Base-by-base conservation (phyloP, 2,797 vertebrate genomes). In the Pseudochromis fuscus region DNA sequence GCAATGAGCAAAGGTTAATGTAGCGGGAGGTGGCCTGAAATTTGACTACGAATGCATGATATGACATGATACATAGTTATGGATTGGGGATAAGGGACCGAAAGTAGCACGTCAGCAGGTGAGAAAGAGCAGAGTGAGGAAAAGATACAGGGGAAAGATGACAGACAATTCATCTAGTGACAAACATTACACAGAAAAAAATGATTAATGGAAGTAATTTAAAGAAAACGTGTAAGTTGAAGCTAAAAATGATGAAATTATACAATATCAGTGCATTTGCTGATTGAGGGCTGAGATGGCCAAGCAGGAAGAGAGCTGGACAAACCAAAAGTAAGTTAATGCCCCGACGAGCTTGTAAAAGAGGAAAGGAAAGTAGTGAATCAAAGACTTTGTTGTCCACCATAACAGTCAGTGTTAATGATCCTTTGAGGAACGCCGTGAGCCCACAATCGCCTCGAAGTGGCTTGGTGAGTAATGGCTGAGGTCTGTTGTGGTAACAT, bases 1-100 rank as follows among this genome's bases (percentile, higher is more conserved):
- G 12, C 53, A 37, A 33, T 66, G 78, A 81, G 75, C 81, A 91
- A 89, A 93, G 85, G 89, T 91, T 92, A 90, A 92, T 81, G 80
- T 69, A 82, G 79, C 21, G 18, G 67, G 33, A 45, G 69, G 67
- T 68, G 71, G 57, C 13, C 46, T 68, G 65, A 69, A 71, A 67
- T 46, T 59, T 61, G 58, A 24, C 40, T 74, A 30, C 72, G 56
- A 82, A 76, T 79, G 42, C 58, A 69, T 48, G 52, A 81, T 80
- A 40, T 37, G 66, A 72, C 55, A 78, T 50, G 46, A 84, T 75
- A 56, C 72, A 81, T 69, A 83, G 59, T 79, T 57, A 77, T 74
- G 67, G 44, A 79, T 75, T 74, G 60, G 74, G 69, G 57, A 79
- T 75, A 75, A 59, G 63, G 64, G 79, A 84, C 57, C 55, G 44